phyloP scores from a whole-genome alignment of 2,113 vertebrate genomes.

The Vulpes ferrilata region DNA sequence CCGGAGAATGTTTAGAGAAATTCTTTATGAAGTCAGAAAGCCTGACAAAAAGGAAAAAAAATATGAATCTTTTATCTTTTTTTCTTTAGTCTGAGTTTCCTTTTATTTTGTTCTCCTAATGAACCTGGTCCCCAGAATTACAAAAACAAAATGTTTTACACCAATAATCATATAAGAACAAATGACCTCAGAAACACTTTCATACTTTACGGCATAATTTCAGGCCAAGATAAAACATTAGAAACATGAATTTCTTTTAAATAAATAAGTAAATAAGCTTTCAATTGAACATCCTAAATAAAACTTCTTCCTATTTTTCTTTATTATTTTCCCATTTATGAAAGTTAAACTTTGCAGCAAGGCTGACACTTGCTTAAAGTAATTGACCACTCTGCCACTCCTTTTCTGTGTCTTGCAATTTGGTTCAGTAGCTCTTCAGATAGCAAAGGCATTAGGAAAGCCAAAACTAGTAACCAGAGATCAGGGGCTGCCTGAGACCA shows the following conservation, averaged over 20 bases:
- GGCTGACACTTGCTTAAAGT: conserved; percentile 23
- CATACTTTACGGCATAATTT: conserved; percentile 44
- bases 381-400: conserved; percentile 30
- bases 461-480: conserved; percentile 82
- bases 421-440: conserved; percentile 47
- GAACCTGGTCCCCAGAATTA: conserved; percentile 59
- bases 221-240: conserved; percentile 14
- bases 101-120: conserved; percentile 70
- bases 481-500: conserved; percentile 64
- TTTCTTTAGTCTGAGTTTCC: conserved; percentile 62
- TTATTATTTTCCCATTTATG: conserved; percentile 62
- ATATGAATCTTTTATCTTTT: conserved; percentile 13
- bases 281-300: conserved; percentile 51
- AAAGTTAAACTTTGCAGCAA: conserved; percentile 62
- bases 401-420: conserved; percentile 71
- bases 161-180: conserved; percentile 62
- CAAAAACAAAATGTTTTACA: conserved; percentile 62
- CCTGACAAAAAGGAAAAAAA: not conserved
- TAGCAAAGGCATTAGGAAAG: conserved; percentile 55
- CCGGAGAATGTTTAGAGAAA: not conserved
- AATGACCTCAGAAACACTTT: conserved; percentile 65
- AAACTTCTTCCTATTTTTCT: conserved; percentile 40
- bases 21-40: not conserved
- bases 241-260: conserved; percentile 7
- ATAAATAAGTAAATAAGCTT: conserved; percentile 10